Base-by-base conservation (phyloP, 2,113 vertebrate species). In the Holacanthus passer region DNA sequence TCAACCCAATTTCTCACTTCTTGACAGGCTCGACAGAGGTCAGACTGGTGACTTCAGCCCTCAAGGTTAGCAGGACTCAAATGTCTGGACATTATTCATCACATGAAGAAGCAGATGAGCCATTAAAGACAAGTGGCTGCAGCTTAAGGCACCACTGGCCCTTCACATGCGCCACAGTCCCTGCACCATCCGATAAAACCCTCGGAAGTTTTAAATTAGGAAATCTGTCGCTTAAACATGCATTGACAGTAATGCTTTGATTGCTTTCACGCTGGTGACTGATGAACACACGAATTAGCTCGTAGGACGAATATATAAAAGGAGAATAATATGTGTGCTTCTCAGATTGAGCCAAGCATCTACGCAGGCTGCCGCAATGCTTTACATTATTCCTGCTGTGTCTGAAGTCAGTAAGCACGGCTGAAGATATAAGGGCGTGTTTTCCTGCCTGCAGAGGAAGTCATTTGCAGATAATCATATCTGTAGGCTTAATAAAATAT, bases 101-200 rank as follows among this genome's bases (percentile, higher is more conserved):
- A 88, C 84, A 86, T 88, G 84, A 90, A 48, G 56, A 74, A 66
- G 55, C 59, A 77, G 63, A 91, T 73, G 72, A 87, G 76, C 76
- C 65, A 74, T 90, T 88, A 77, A 70, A 84, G 79, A 88, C 43
- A 78, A 86, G 50, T 83, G 59, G 63, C 55, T 62, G n/a, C 55
- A 80, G 65, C 81, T 79, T 43, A 1, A 82, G 81, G 82, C 75
- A 9, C 24, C 45, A 71, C 64, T 59, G 62, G 77, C 53, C 70
- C 64, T 83, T 88, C 75, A 64, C 14, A 52, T 72, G 56, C 3
- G 13, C 55, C 0, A 12, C 19, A 11, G n/a, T 64, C 37, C 59
- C 27, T 7, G 29, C 59, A 35, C 50, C 37, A 43, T 43, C 20
- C 47, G 35, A 7, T 59, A 5, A 63, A 27, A 73, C 50, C 71